Evolutionary conservation across 2,113 vertebrate genomes (phyloP), one percentile per base, ranked within the genome.

Genomic region (Cololabis saira): DNA sequence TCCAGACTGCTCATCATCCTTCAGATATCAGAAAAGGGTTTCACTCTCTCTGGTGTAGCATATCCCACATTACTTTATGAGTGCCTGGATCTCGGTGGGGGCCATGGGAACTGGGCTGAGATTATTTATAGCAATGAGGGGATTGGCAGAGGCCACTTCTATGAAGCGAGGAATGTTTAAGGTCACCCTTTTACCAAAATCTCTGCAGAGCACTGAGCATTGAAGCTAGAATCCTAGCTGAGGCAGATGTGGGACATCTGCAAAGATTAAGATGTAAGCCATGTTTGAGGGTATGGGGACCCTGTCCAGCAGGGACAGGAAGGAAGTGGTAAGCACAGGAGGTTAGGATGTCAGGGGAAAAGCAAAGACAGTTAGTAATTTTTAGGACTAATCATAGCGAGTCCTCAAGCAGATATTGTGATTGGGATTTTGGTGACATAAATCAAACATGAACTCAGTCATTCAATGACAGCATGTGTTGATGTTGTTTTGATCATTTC

Each of bases 41-140:
- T 33, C n/a, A 16, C 40, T 52, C 45, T 69, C 44, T 65, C 52
- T 67, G 57, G 50, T 63, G 52, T 15, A 67, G 54, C 72, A 55
- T 40, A 64, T 79, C 58, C 18, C 50, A 42, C 64, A 61, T 72
- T 67, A 70, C 56, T 80, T 59, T 48, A 18, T 15, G 52, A 61
- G 61, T 27, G 59, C 69, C 45, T 61, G 83, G 83, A 78, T 73
- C 59, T 77, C 27, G 7, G 77, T 74, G 78, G 74, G 81, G 87
- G 75, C 87, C 89, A 91, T 93, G 93, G 90, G 92, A 94, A 94
- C 84, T 84, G 65, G 80, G 74, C 80, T 81, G 76, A 58, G 67
- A 74, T 81, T 87, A 87, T 91, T 90, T 89, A 85, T 89, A 89
- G 87, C 62, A 52, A 45, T 54, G 52, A 27, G 52, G 61, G 64